These are phyloP conservation scores for Odontothrips loti DNA, from an alignment of 2,888 invertebrate species.

Conservation along the genomic window DNA sequence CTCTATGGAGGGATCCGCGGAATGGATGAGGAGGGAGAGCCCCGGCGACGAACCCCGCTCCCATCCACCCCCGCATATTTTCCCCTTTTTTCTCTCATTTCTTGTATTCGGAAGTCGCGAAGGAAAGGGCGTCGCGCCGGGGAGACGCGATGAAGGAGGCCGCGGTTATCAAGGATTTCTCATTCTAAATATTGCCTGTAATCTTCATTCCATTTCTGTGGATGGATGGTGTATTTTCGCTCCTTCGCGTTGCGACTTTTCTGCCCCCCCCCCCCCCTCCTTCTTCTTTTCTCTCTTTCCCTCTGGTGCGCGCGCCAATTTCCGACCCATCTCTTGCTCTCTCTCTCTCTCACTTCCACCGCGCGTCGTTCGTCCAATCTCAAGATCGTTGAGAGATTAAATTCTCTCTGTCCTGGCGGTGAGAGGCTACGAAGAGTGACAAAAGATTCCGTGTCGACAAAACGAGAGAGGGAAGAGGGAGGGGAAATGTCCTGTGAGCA, in stretches of 20 bases:
- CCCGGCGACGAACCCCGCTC: too few relatives aligned
- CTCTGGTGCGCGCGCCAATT: too few relatives aligned
- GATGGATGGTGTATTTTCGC: not conserved
- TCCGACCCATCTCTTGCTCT: not conserved
- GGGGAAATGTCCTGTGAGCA: not conserved
- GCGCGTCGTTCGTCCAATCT: not conserved
- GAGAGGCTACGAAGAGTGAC: not conserved
- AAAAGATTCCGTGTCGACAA: not conserved
- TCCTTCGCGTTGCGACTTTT: not conserved
- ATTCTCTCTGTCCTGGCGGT: not conserved
- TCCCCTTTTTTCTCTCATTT: too few relatives aligned
- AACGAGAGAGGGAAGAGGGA: not conserved
- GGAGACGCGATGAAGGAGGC: not conserved
- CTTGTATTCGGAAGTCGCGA: too few relatives aligned
- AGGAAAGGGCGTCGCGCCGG: too few relatives aligned
- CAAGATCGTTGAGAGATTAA: slow-evolving; percentile 17
- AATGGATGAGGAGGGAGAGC: not conserved
- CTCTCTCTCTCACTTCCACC: not conserved
- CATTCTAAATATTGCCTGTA: slow-evolving; percentile 25
- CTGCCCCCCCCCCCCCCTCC: not conserved
- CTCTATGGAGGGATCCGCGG: not conserved
- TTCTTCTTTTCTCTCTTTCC: not conserved
- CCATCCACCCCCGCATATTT: too few relatives aligned
- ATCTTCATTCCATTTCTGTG: not conserved
- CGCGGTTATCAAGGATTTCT: slow-evolving; percentile 7